Percentiles rank a stretch among this genome's conserved stretches.
phyloP scores from a whole-genome alignment of 2,113 vertebrate genomes.

The Macroglossus sobrinus region DNA sequence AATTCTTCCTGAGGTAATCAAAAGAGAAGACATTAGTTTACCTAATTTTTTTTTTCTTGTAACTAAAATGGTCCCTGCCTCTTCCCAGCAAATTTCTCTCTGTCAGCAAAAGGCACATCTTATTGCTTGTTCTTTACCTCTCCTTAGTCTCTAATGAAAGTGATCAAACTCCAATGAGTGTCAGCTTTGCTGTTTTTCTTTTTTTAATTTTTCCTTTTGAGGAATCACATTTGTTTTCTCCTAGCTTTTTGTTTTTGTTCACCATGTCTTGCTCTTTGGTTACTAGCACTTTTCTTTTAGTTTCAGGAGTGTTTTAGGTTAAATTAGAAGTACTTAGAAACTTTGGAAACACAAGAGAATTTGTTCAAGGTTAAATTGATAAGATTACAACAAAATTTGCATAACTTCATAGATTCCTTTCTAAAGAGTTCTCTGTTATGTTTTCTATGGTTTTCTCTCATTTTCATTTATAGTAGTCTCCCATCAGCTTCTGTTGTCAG shows the following conservation, averaged over 20 bases:
- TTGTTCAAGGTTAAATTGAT: not conserved
- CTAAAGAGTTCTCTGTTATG: not conserved
- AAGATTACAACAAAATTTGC: constrained; percentile 9
- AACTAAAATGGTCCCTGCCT: constrained; percentile 36
- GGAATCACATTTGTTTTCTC: constrained; percentile 8
- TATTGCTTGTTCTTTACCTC: constrained; percentile 45
- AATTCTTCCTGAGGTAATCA: constrained; percentile 44
- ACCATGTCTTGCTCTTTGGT: not conserved
- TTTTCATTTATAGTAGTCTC: constrained; percentile 15
- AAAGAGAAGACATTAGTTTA: constrained; percentile 61
- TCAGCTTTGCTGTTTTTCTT: constrained; percentile 1
- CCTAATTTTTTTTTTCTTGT: constrained; percentile 53
- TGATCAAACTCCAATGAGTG: constrained; percentile 56
- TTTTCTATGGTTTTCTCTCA: not conserved
- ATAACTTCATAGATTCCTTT: not conserved
- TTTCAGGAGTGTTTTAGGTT: not conserved
- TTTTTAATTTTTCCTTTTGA: not conserved
- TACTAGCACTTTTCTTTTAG: not conserved
- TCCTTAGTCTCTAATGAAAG: constrained; percentile 56
- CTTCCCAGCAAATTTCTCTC: constrained; percentile 60
- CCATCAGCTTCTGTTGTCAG: not conserved
- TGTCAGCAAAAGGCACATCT: constrained; percentile 54
- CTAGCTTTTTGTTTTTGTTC: constrained; percentile 21
- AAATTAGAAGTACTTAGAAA: constrained; percentile 50
- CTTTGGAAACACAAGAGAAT: constrained; percentile 26